Base-by-base conservation (phyloP, 1,140 invertebrate species). In the Chelonus insularis region DNA sequence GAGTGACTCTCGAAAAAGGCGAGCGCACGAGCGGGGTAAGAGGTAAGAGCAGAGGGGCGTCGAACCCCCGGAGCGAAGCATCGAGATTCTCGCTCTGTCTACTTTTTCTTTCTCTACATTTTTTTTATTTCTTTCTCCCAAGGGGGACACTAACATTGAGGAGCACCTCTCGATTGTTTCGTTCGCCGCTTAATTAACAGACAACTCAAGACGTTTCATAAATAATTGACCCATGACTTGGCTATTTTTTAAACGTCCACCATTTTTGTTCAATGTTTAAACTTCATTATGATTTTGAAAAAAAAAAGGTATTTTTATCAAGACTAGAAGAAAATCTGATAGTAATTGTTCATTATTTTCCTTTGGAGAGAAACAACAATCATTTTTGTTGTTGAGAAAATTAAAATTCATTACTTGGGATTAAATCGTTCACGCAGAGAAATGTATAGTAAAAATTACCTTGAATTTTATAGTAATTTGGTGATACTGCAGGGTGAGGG, bases 31-130 rank as follows among this genome's bases (percentile, higher is more conserved):
- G 36, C 20, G n/a, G 12, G 14, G 11, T 43, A 20, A 39, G 18
- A 23, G 16, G 23, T 21, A 16, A 14, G 18, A 32, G 50, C 6
- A 23, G 12, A 64, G 51, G 62, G 63, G 58, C 54, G 43, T 43
- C 20, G 34, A 60, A 67, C 65, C 66, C 71, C 71, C 57, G 62
- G 64, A 57, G 62, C 64, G 52, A 70, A 68, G 65, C 63, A 60
- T 62, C 48, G 36, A 32, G 21, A 59, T 59, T 59, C 58, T 60
- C 58, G 58, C 58, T 51, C 32, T 39, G 52, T 36, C 34, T 39
- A 8, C 32, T 29, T 23, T 48, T 48, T 48, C 45, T 48, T 50
- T 25, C 18, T 23, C 36, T 25, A 34, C 34, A 21, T 29, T 2
- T 3, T 57, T 12, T 43, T 50, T 37, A 8, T 32, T 47, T 52